A percentile compares a stretch with the other conserved stretches of the same genome.
Conservation (phyloP, 2,797 vertebrate species). For the Megaceryle alcyon region DNA sequence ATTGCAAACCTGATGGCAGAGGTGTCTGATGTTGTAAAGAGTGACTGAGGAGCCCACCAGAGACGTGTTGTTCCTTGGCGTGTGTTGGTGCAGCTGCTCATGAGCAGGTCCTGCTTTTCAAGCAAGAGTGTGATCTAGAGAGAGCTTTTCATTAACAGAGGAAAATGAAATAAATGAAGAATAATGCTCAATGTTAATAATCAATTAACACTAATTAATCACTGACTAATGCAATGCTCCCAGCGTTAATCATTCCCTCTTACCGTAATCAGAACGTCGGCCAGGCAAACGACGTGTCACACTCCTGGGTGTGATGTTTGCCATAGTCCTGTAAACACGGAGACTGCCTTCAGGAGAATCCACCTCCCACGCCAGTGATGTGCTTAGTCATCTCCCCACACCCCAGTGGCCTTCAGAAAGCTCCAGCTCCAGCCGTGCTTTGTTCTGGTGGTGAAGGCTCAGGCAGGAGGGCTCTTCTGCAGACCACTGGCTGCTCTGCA, state of each 20-base stretch:
- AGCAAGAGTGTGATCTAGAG: background rate
- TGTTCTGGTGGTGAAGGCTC: rapidly evolving
- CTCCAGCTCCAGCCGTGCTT: rapidly evolving
- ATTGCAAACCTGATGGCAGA: background rate
- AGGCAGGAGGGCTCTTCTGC: background rate
- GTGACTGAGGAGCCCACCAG: background rate
- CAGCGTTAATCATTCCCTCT: background rate
- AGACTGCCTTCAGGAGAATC: rapidly evolving
- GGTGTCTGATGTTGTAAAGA: background rate
- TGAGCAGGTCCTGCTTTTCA: background rate
- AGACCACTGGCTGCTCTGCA: rapidly evolving
- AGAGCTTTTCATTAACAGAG: background rate
- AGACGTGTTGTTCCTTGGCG: background rate
- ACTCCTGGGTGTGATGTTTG: background rate
- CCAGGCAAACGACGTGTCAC: rapidly evolving
- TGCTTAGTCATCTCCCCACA: background rate
- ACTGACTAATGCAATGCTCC: background rate
- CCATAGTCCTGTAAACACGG: rapidly evolving
- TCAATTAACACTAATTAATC: conserved; percentile 52
- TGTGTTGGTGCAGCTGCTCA: background rate
- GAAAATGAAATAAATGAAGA: conserved; percentile 3
- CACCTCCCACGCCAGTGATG: rapidly evolving
- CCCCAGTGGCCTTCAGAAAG: rapidly evolving
- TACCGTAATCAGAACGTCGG: background rate
- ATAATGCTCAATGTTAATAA: background rate